Evolutionary conservation across 2,888 invertebrate species (phyloP).

Genomic region (Pyrrhosoma nymphula): DNA sequence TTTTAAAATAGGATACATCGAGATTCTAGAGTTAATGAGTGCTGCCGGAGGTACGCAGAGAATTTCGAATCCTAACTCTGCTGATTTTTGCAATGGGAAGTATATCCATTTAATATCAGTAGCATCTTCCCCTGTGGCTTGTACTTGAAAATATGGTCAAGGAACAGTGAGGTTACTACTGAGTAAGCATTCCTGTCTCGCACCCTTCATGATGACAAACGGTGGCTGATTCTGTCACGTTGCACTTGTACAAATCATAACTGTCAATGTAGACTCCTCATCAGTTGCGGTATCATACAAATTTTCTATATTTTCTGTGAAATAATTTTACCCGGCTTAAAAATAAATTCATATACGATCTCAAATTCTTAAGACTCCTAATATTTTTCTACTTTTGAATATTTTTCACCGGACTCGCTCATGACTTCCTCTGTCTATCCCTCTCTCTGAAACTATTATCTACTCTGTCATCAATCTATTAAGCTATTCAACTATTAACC

Average conservation of each 20-base stretch:
- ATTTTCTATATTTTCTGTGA: neutral
- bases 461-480: no score
- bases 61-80: neutral
- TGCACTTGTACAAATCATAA: neutral
- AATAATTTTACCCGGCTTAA: neutral
- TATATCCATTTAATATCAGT: neutral
- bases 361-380: neutral
- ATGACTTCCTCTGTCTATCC: no score
- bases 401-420: no score
- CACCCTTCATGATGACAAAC: neutral
- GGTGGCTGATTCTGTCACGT: neutral
- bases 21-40: neutral
- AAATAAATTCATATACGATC: neutral
- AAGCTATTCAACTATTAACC: no score
- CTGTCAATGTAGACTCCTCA: neutral
- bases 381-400: no score
- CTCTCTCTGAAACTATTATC: no score
- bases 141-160: neutral
- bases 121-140: neutral
- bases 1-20: neutral
- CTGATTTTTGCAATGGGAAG: neutral
- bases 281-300: neutral
- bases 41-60: neutral
- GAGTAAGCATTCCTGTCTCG: neutral
- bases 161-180: neutral